phyloP scores from a whole-genome alignment of 2,113 vertebrate genomes.

The Ciconia stormi region DNA sequence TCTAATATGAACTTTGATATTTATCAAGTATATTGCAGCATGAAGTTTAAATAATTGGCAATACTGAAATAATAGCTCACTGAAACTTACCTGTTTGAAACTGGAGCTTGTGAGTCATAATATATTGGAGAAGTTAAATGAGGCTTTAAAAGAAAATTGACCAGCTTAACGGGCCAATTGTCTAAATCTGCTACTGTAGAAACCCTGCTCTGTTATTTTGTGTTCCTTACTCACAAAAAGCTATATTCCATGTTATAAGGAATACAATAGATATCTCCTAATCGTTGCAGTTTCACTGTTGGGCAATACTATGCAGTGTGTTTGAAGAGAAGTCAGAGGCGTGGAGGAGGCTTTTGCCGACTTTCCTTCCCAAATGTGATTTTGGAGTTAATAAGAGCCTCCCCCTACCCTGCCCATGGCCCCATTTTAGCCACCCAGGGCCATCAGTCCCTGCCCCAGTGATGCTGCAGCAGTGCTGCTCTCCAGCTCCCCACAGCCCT shows the following conservation, averaged over 20 bases:
- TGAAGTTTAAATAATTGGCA: neutral
- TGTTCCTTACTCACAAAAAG: neutral
- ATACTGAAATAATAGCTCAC: neutral
- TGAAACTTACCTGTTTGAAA: neutral
- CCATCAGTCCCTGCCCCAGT: neutral
- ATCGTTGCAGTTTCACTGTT: neutral
- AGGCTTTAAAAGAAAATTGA: neutral
- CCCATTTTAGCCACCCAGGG: neutral
- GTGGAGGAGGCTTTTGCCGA: neutral
- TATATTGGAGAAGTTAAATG: neutral
- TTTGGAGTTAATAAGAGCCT: neutral
- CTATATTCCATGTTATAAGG: neutral
- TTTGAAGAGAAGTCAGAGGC: neutral
- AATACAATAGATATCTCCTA: neutral
- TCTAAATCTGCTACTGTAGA: neutral
- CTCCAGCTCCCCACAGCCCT: neutral
- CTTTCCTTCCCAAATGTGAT: neutral
- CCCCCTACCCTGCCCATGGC: neutral
- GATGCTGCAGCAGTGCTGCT: rapidly evolving
- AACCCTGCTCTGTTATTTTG: neutral
- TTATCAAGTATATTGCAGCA: neutral
- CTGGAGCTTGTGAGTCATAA: neutral
- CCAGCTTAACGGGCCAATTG: neutral
- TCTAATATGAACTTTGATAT: neutral
- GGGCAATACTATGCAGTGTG: neutral